These are phyloP conservation scores for Brenthis hecate DNA, from an alignment of 2,888 invertebrate genomes.

Conservation along the genomic window DNA sequence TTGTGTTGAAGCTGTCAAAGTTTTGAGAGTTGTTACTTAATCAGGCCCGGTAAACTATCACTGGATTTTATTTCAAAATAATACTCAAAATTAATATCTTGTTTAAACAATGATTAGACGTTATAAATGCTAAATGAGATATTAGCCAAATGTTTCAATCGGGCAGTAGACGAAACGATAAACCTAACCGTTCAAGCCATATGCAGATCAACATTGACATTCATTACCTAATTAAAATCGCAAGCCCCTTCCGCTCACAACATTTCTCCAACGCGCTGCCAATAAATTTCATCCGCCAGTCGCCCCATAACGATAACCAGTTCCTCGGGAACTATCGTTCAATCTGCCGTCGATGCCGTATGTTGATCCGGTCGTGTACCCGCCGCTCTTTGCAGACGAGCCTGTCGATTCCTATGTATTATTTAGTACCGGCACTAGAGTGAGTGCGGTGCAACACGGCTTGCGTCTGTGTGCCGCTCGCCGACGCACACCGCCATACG, in stretches of 20 bases:
- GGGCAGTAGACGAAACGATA: conserved; percentile 73
- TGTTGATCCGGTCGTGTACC: conserved; percentile 82
- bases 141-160: conserved; percentile 67
- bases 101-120: not conserved
- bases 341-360: conserved; percentile 82
- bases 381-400: conserved; percentile 77
- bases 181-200: conserved; percentile 80
- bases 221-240: conserved; percentile 83
- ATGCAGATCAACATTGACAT: conserved; percentile 82
- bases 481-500: conserved; percentile 56
- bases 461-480: conserved; percentile 42
- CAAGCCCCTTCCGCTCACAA: conserved; percentile 82
- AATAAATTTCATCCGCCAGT: conserved; percentile 82
- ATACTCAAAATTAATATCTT: too few species aligned
- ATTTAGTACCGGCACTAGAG: conserved; percentile 76
- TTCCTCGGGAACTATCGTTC: conserved; percentile 83
- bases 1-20: too few species aligned
- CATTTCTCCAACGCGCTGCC: conserved; percentile 81
- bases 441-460: conserved; percentile 53
- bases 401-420: conserved; percentile 80
- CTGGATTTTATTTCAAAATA: too few species aligned
- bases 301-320: conserved; percentile 83
- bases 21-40: too few species aligned
- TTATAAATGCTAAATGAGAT: conserved; percentile 57
- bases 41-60: too few species aligned